Evolutionary conservation across 2,113 vertebrate genomes (phyloP), one percentile per base, ranked within the genome.

Genomic region (Saccopteryx leptura): DNA sequence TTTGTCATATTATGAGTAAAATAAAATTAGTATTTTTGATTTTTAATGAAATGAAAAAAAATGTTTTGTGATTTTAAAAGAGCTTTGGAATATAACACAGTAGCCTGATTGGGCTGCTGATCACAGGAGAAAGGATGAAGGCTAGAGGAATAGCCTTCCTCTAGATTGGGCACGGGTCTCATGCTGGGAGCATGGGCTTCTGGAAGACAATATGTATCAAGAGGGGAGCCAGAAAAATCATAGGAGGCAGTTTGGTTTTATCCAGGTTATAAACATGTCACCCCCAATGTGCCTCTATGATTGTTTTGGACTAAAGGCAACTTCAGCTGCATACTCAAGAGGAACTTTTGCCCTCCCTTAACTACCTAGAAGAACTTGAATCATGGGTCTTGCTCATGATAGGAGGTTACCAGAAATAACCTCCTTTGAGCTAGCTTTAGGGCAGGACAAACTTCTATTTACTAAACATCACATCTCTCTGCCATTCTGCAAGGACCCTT

Each of bases 21-120:
- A 50, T 11, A 86, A 80, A 26, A 78, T 71, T 17, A 60, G 2
- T 17, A 46, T 56, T 61, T 89, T 86, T 63, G 1, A 60, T 68
- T 88, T 93, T 83, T 61, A 92, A 56, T 90, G 7, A 74, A 72
- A 54, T 28, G n/a, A 50, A 48, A 61, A 65, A 54, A 48, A 46
- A 14, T 19, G 15, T 17, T 21, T 46, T 50, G 5, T 81, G 15
- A 66, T 68, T 31, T 91, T 33, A 82, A 68, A 95, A 68, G 19
- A 58, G 10, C 2, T 72, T 11, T 63, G 39, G 26, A 61, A 68
- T 17, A 33, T 17, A 33, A 50, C 5, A 61, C 13, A 2, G 4
- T 54, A 24, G 24, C 11, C 28, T 56, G 12, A 39, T 4, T 87
- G 66, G 15, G 2, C 33, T 74, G 0, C 14, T 11, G 6, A 18